These are phyloP conservation scores for Tichodroma muraria DNA, from an alignment of 2,113 vertebrate genomes.

Conservation along the genomic window DNA sequence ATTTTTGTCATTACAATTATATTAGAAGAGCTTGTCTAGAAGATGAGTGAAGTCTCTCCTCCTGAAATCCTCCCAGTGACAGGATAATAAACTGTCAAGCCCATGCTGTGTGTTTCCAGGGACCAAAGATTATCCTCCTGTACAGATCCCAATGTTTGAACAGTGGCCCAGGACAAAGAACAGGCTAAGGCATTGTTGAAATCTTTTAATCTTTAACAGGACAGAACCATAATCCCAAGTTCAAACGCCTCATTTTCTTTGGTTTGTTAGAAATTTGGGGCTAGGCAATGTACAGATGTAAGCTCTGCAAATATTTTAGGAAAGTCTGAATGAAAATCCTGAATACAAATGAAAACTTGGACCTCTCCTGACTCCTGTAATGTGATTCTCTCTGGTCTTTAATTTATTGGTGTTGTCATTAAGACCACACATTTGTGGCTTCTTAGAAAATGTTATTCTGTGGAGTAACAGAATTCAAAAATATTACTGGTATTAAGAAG, in stretches of 20 bases:
- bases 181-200: not conserved
- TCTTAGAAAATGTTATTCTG: not conserved
- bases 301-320: not conserved
- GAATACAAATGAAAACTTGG: not conserved
- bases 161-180: not conserved
- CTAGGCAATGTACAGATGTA: not conserved
- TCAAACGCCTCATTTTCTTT: not conserved
- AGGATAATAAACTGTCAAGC: not conserved
- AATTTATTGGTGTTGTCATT: not conserved
- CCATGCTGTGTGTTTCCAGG: not conserved
- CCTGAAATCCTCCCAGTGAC: not conserved
- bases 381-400: not conserved
- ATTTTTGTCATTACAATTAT: not conserved
- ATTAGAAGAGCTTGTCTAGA: not conserved
- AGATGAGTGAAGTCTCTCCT: not conserved
- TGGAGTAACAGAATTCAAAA: not conserved
- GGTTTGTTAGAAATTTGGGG: not conserved
- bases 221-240: not conserved
- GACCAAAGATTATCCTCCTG: not conserved
- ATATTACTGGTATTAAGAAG: not conserved
- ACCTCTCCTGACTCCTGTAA: not conserved
- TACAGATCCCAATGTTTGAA: not conserved
- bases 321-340: not conserved
- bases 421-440: not conserved
- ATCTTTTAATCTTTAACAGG: not conserved